Conservation (phyloP, 2,113 vertebrate genomes). For the Neoarius graeffei region DNA sequence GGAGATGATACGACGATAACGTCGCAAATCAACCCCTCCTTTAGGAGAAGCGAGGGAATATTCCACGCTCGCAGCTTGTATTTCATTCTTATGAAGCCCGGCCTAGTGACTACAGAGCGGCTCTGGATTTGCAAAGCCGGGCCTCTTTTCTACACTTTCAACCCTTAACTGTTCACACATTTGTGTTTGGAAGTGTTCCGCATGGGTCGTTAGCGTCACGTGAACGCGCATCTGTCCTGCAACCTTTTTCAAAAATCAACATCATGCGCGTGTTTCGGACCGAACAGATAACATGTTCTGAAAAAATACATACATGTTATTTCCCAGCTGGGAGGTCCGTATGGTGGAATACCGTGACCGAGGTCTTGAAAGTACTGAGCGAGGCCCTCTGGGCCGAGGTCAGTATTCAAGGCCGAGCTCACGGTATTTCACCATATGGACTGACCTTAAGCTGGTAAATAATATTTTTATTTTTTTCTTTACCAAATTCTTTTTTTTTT, state of each 20-base stretch:
- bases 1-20: background rate
- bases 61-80: background rate
- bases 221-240: background rate
- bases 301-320: background rate
- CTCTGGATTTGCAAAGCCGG: background rate
- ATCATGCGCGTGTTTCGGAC: background rate
- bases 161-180: background rate
- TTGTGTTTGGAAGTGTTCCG: background rate
- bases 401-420: no score
- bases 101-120: background rate
- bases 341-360: no score
- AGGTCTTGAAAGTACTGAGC: no score
- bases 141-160: background rate
- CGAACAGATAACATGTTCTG: background rate
- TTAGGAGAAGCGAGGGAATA: background rate
- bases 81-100: background rate
- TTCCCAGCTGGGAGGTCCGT: no score
- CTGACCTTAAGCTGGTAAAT: no score
- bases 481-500: no score
- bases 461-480: no score
- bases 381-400: no score
- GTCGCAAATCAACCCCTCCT: constrained; percentile 11
- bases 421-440: no score
- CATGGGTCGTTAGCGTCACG: background rate
- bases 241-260: background rate